Evolutionary conservation across 2,888 invertebrate genomes (phyloP).

Genomic region (Yponomeuta malinellus): DNA sequence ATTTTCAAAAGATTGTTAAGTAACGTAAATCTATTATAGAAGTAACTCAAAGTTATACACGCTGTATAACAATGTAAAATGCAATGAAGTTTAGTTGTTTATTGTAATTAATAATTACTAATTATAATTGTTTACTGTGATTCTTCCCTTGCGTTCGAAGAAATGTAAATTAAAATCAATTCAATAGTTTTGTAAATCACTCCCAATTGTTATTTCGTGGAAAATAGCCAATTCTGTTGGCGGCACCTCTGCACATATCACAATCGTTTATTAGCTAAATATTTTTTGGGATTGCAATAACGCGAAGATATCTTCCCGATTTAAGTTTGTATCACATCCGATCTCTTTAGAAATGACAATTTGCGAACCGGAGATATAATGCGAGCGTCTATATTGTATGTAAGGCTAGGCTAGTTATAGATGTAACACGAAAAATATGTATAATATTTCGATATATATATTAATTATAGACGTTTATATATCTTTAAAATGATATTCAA

Average conservation of each 20-base stretch:
- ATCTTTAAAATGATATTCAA: slow-evolving; percentile 67
- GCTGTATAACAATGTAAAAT: neutral
- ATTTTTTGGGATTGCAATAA: neutral
- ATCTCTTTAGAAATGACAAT: slow-evolving; percentile 59
- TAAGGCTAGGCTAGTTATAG: slow-evolving; percentile 64
- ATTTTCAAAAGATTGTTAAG: no score
- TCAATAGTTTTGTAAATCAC: slow-evolving; percentile 21
- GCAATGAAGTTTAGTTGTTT: slow-evolving; percentile 8
- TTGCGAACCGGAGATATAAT: slow-evolving; percentile 62
- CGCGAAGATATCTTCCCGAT: neutral
- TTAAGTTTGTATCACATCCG: slow-evolving; percentile 9
- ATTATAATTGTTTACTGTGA: slow-evolving; percentile 36
- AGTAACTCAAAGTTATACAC: neutral
- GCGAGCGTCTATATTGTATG: slow-evolving; percentile 62
- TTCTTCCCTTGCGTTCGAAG: slow-evolving; percentile 33
- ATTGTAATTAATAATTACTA: neutral
- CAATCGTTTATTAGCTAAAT: neutral
- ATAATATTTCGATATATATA: slow-evolving; percentile 31
- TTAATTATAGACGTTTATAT: slow-evolving; percentile 47
- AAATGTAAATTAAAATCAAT: slow-evolving; percentile 35
- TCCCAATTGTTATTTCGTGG: slow-evolving; percentile 24
- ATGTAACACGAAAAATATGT: slow-evolving; percentile 55
- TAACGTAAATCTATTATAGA: neutral
- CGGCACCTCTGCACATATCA: slow-evolving; percentile 28
- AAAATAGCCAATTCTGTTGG: slow-evolving; percentile 25